Percentiles rank a stretch among this genome's conserved stretches.
These are phyloP conservation scores for Urophycis tenuis DNA, from an alignment of 2,797 vertebrate genomes.

Conservation along the genomic window DNA sequence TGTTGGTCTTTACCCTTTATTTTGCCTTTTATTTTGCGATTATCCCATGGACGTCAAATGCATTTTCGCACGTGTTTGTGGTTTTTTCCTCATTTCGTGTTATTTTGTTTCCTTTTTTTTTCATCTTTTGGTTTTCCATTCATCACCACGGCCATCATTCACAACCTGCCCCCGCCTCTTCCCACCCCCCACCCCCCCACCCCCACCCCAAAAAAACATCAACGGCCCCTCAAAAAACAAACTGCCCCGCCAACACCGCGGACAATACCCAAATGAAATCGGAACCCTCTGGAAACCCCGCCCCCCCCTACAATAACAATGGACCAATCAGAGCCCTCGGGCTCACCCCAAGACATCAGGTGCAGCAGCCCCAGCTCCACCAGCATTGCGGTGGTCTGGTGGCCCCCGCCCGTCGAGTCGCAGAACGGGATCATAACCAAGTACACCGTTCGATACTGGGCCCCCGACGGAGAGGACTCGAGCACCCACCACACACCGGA, in stretches of 20 bases:
- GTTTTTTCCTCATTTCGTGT: slow-evolving; percentile 73
- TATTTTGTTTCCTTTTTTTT: slow-evolving; percentile 73
- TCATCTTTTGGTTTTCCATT: slow-evolving; percentile 63
- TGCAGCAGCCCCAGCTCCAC: slow-evolving; percentile 96
- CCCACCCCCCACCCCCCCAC: no score
- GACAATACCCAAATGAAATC: slow-evolving; percentile 59
- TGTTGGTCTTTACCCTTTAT: slow-evolving; percentile 66
- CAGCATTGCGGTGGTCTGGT: slow-evolving; percentile 99
- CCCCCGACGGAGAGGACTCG: slow-evolving; percentile 84
- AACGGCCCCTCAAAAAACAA: not conserved
- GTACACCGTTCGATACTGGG: slow-evolving; percentile 85
- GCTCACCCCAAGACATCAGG: slow-evolving; percentile 93
- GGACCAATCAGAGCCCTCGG: slow-evolving; percentile 85
- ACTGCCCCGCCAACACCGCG: slow-evolving; percentile 6
- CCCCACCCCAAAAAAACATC: not conserved
- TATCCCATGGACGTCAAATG: slow-evolving; percentile 71
- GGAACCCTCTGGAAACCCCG: slow-evolving; percentile 34
- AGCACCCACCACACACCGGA: slow-evolving; percentile 73
- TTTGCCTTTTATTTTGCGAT: slow-evolving; percentile 53
- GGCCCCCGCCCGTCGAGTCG: slow-evolving; percentile 84
- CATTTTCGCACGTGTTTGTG: slow-evolving; percentile 50
- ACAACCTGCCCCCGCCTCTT: slow-evolving; percentile 29
- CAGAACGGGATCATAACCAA: slow-evolving; percentile 94
- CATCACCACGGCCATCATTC: slow-evolving; percentile 71
- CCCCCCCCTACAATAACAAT: slow-evolving; percentile 47